phyloP scores from a whole-genome alignment of 2,797 vertebrate genomes.

The Meriones psammophilus region DNA sequence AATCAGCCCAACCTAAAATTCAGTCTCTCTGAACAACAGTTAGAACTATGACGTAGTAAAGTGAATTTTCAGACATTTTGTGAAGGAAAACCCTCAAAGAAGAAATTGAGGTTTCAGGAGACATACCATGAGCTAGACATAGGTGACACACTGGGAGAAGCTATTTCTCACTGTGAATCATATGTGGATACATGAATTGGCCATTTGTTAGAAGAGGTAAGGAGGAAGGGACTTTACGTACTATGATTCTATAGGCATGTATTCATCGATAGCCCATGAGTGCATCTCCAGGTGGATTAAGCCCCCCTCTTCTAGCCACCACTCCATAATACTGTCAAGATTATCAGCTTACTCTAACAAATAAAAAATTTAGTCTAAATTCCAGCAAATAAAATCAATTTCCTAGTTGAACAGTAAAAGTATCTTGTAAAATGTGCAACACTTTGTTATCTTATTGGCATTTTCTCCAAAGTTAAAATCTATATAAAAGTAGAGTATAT shows the following conservation, averaged over 20 bases:
- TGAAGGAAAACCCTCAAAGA: not conserved
- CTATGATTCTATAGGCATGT: not conserved
- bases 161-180: not conserved
- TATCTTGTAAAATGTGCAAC: not conserved
- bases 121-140: not conserved
- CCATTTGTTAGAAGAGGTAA: too few species aligned
- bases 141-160: rapidly evolving
- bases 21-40: not conserved
- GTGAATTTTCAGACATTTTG: not conserved
- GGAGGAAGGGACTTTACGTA: not conserved
- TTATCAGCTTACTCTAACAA: not conserved
- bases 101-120: not conserved
- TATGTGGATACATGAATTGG: not conserved
- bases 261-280: not conserved
- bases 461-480: not conserved
- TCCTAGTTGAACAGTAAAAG: not conserved
- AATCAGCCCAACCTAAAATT: not conserved
- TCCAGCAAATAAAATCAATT: not conserved
- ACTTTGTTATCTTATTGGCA: not conserved
- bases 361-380: slow-evolving; percentile 26
- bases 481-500: not conserved
- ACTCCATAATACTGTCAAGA: not conserved
- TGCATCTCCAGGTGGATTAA: not conserved
- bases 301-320: not conserved
- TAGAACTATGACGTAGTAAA: not conserved